Evolutionary conservation across 2,797 vertebrate species (phyloP), one percentile per base, ranked within the genome.

Genomic region (Pelodytes ibericus): DNA sequence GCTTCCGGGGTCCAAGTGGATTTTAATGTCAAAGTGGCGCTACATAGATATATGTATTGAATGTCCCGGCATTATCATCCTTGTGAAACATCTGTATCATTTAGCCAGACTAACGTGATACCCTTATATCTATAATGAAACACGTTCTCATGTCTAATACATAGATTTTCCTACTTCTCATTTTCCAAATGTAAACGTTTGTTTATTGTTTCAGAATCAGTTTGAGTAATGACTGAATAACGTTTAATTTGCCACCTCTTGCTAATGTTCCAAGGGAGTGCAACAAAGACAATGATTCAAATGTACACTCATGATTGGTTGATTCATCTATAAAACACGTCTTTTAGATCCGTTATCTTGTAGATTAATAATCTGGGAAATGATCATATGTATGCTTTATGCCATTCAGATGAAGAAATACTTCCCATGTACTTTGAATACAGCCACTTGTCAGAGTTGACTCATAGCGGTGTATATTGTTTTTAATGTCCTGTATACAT

Each of bases 211-310:
- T 11, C 18, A 53, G 7, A 53, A 53, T 24, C 49, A 10, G 10
- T 13, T 53, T 53, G 49, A 58, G 41, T 59, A 24, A 59, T 44
- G 53, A 24, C 31, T 56, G 9, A 36, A 59, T 56, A 59, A 59
- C n/a, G 25, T 5, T 29, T 44, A 8, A 59, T 70, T 44, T 33
- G 2, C 47, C 36, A 41, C 25, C 68, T 26, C 16, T 36, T n/a
- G 51, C 10, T 29, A 58, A 70, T 58, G 49, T n/a, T n/a, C n/a
- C n/a, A n/a, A 25, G 51, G 24, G 51, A 70, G 16, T 30, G 26
- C 9, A 49, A 18, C 24, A 36, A 49, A 68, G 27, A 29, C 65
- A 53, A 24, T 58, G 3, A 3, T 20, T 26, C 11, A 13, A 25
- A 58, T 58, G 27, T 26, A 25, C 56, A 25, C 9, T 58, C 24